Percentiles rank a stretch among this genome's conserved stretches.
Conservation (phyloP, 2,888 invertebrate species). For the Lobophora halterata region DNA sequence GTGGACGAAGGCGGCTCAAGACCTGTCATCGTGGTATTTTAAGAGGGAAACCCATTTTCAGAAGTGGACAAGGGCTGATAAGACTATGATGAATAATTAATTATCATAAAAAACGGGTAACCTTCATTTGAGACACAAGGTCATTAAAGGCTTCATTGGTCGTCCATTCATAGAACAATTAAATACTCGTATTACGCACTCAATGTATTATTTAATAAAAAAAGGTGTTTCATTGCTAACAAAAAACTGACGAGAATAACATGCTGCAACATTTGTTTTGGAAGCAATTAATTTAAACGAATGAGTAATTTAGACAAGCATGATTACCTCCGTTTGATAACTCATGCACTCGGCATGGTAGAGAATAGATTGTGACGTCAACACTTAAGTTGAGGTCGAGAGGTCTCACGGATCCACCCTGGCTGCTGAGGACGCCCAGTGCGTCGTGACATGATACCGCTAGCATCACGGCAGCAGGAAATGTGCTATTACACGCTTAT, state of each 20-base stretch:
- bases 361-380: slow-evolving; percentile 59
- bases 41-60: too few species aligned
- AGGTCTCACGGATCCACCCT: slow-evolving; percentile 46
- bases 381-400: slow-evolving; percentile 55
- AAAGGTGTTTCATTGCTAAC: slow-evolving; percentile 19
- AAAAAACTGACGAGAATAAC: slow-evolving; percentile 18
- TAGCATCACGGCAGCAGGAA: slow-evolving; percentile 57
- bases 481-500: slow-evolving; percentile 36
- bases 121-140: too few species aligned
- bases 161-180: too few species aligned
- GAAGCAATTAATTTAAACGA: slow-evolving; percentile 22
- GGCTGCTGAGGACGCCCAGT: slow-evolving; percentile 52
- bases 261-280: slow-evolving; percentile 23
- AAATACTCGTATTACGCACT: too few species aligned
- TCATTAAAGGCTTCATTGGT: too few species aligned
- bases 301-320: slow-evolving; percentile 42
- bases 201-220: too few species aligned
- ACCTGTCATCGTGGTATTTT: too few species aligned
- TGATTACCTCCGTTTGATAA: slow-evolving; percentile 50
- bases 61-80: too few species aligned
- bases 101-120: too few species aligned
- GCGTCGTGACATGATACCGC: slow-evolving; percentile 55
- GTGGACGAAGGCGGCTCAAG: too few species aligned
- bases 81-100: too few species aligned
- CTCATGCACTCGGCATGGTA: slow-evolving; percentile 9